phyloP scores from a whole-genome alignment of 2,888 invertebrate genomes.

The Drosophila glabriapex region DNA sequence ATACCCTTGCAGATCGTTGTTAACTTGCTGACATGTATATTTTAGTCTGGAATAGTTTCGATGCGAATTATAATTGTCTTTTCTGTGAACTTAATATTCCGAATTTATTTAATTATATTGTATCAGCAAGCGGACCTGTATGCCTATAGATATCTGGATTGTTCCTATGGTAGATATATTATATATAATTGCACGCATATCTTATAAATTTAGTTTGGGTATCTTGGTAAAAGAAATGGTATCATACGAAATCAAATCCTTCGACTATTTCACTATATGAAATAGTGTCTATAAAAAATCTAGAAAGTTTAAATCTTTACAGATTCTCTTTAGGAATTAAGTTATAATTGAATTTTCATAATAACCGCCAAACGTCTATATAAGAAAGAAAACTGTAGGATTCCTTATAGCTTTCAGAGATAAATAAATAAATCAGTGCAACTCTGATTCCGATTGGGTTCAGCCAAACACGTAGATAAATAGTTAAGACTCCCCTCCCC shows the following conservation, averaged over 20 bases:
- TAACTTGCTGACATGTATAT: neutral
- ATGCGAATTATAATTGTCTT: neutral
- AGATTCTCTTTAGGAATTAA: neutral
- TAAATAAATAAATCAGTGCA: neutral
- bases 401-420: neutral
- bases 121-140: neutral
- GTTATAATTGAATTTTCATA: too few species aligned
- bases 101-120: neutral
- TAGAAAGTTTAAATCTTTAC: neutral
- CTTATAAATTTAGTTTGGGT: neutral
- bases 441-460: neutral
- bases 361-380: too few species aligned
- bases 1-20: neutral
- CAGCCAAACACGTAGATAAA: neutral
- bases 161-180: neutral
- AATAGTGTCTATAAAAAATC: neutral
- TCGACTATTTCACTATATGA: too few species aligned
- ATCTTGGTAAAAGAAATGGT: neutral
- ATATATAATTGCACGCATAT: neutral
- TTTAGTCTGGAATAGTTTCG: neutral
- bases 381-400: neutral
- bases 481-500: neutral
- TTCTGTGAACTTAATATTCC: neutral
- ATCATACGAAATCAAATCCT: neutral
- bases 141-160: neutral